Percentiles rank a stretch among this genome's conserved stretches.
phyloP scores from a whole-genome alignment of 2,113 vertebrate genomes.

The Clinocottus analis region DNA sequence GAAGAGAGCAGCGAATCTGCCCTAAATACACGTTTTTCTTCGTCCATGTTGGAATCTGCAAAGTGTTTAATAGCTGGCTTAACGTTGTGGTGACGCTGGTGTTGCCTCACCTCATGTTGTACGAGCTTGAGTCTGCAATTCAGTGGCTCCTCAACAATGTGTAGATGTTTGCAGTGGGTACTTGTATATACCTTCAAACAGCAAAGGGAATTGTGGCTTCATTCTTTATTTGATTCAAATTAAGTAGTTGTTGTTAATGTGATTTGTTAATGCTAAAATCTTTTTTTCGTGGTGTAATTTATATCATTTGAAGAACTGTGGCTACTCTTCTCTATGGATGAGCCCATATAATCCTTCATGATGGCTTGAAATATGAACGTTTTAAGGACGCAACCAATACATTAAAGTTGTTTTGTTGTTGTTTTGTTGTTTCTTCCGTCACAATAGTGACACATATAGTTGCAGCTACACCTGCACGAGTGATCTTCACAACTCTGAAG shows the following conservation, averaged over 20 bases:
- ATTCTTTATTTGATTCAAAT: neutral
- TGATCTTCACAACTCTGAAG: neutral
- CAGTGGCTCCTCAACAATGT: neutral
- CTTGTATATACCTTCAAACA: neutral
- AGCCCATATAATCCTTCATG: neutral
- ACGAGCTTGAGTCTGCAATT: neutral
- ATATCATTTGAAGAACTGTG: neutral
- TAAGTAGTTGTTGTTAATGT: neutral
- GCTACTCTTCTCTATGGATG: neutral
- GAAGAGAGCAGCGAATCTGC: conserved; percentile 27
- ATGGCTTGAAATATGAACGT: neutral
- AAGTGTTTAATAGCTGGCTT: conserved; percentile 35
- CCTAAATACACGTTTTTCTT: conserved; percentile 22
- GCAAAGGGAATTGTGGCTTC: neutral
- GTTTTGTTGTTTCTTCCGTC: neutral
- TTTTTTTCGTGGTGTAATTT: neutral
- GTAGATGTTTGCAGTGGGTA: neutral
- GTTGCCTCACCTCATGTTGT: conserved; percentile 1
- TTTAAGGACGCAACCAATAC: neutral
- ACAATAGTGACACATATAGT: neutral
- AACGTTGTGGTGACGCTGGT: conserved; percentile 25
- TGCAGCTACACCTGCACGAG: neutral
- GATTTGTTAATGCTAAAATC: neutral
- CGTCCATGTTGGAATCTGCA: conserved; percentile 2
- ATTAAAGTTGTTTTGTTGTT: neutral